phyloP scores from a whole-genome alignment of 2,797 vertebrate genomes.

The Cottoperca gobio region DNA sequence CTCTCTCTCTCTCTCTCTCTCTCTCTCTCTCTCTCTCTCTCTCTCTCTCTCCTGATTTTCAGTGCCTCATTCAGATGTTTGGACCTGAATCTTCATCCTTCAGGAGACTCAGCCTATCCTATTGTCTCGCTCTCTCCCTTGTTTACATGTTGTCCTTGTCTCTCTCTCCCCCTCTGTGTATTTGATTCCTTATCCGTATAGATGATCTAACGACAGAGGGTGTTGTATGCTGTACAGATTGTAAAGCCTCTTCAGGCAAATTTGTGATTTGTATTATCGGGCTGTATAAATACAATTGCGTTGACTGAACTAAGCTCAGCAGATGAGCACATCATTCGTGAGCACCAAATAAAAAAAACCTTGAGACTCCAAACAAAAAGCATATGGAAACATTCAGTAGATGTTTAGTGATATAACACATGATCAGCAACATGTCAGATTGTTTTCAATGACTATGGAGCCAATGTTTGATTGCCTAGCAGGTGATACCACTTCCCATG shows the following conservation, averaged over 20 bases:
- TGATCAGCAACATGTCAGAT: conserved; percentile 49
- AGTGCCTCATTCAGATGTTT: conserved; percentile 4
- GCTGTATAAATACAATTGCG: background rate
- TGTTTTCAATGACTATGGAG: conserved; percentile 43
- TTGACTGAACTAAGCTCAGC: conserved; percentile 1
- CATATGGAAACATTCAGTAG: conserved; percentile 61
- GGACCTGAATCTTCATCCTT: background rate
- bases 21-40: too few relatives aligned
- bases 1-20: background rate
- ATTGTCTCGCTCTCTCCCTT: background rate
- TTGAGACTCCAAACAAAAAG: conserved; percentile 43
- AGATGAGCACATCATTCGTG: conserved; percentile 6
- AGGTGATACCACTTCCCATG: conserved; percentile 63
- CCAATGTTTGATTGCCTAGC: conserved; percentile 44
- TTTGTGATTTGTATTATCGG: background rate
- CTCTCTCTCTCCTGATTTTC: background rate
- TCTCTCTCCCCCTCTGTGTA: background rate
- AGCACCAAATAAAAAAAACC: conserved; percentile 25
- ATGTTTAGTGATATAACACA: conserved; percentile 52
- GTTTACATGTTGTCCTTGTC: background rate
- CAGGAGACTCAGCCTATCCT: background rate
- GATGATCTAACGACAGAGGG: background rate
- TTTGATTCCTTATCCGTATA: background rate
- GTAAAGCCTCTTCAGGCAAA: too few relatives aligned
- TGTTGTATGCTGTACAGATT: background rate